Evolutionary conservation across 2,888 invertebrate species (phyloP).

Genomic region (Tinea semifulvella): DNA sequence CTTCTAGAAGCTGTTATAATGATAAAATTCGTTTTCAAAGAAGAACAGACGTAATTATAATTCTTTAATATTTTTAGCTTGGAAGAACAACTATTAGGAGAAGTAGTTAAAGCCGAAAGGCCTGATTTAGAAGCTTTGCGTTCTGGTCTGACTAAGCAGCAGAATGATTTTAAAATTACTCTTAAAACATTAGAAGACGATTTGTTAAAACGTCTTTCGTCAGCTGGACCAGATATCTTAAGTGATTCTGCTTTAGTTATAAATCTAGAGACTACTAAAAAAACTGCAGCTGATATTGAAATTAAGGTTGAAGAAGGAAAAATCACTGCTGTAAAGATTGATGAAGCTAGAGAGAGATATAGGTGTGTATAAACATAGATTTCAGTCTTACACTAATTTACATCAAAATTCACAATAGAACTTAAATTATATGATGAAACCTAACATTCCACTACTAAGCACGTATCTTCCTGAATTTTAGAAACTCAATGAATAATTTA

Average conservation of each 20-base stretch:
- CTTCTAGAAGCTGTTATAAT: no score
- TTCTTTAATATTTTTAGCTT: constrained; percentile 60
- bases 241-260: constrained; percentile 90
- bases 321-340: constrained; percentile 86
- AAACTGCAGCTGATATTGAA: constrained; percentile 90
- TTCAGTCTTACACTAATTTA: no score
- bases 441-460: no score
- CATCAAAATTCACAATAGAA: no score
- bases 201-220: constrained; percentile 83
- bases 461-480: no score
- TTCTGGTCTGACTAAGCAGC: constrained; percentile 86
- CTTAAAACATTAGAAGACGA: constrained; percentile 93
- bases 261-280: constrained; percentile 93
- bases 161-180: constrained; percentile 94
- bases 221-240: constrained; percentile 91
- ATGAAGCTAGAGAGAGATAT: constrained; percentile 90
- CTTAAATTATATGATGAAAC: no score
- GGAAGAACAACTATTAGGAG: constrained; percentile 92
- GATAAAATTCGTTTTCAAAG: no score
- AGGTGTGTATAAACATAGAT: constrained; percentile 44
- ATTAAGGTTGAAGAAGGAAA: constrained; percentile 88
- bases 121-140: constrained; percentile 89
- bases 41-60: no score
- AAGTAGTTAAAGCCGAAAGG: constrained; percentile 92
- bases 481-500: no score